Conservation (phyloP, 2,888 invertebrate genomes). For the Cantharis lateralis region DNA sequence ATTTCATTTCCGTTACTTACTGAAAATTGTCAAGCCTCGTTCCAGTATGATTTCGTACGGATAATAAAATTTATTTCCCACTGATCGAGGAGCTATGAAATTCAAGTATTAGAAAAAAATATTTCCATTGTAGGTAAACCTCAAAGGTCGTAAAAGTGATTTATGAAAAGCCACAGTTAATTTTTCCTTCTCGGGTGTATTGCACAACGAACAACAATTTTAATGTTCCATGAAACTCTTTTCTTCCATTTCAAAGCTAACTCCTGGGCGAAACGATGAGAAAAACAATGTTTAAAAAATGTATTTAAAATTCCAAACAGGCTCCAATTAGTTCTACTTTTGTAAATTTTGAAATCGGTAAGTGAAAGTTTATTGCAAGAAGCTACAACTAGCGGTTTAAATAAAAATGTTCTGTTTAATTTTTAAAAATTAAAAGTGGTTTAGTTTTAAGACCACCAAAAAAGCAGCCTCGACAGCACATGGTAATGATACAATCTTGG, state of each 20-base stretch:
- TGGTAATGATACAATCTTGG: neutral
- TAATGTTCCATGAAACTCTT: neutral
- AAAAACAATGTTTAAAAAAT: neutral
- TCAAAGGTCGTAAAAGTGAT: neutral
- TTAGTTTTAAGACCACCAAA: neutral
- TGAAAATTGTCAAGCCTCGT: neutral
- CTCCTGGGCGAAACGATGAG: neutral
- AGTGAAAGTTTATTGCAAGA: neutral
- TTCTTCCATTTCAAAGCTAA: neutral
- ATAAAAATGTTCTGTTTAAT: neutral
- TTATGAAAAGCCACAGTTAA: neutral
- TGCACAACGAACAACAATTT: neutral
- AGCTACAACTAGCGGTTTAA: neutral
- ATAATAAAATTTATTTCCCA: neutral
- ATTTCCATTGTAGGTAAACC: neutral
- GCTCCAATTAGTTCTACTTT: neutral
- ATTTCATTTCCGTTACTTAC: neutral
- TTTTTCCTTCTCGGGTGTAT: neutral
- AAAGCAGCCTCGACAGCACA: neutral
- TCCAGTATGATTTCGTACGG: neutral
- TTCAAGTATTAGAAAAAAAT: neutral
- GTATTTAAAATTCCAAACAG: neutral
- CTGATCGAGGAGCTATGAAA: neutral
- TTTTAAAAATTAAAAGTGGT: neutral
- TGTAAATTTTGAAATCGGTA: neutral